Conservation (phyloP, 2,888 invertebrate species). For the Piscicola geometra region DNA sequence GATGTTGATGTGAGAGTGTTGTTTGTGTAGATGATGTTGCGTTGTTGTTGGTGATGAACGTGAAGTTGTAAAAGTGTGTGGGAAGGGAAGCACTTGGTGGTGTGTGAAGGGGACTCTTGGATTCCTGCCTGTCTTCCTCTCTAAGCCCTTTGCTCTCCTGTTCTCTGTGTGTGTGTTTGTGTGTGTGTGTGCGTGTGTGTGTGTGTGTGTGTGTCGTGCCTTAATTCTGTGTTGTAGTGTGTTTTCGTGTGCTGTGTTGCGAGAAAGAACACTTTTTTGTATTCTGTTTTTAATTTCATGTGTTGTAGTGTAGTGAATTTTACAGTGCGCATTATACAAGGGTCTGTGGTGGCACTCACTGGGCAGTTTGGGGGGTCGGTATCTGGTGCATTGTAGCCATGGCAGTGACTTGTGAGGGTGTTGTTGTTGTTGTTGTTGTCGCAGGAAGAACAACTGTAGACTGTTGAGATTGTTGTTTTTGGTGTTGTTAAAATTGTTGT, state of each 20-base stretch:
- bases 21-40: too few species aligned
- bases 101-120: conserved; percentile 52
- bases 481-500: neutral
- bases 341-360: too few species aligned
- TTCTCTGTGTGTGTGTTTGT: conserved; percentile 30
- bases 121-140: conserved; percentile 53
- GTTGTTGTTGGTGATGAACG: too few species aligned
- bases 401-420: conserved; percentile 39
- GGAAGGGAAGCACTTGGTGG: conserved; percentile 45
- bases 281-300: too few species aligned
- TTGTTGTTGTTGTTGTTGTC: neutral
- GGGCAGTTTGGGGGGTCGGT: conserved; percentile 53
- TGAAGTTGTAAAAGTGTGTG: neutral
- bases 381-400: conserved; percentile 54
- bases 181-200: conserved; percentile 16
- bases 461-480: neutral
- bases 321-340: neutral
- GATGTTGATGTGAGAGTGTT: too few species aligned
- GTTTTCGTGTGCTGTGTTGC: neutral
- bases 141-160: conserved; percentile 49
- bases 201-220: neutral
- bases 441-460: too few species aligned
- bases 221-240: neutral
- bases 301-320: neutral
- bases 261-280: too few species aligned